Evolutionary conservation across 2,113 vertebrate genomes (phyloP), one percentile per base, ranked within the genome.

Genomic region (Ctenomys sociabilis): DNA sequence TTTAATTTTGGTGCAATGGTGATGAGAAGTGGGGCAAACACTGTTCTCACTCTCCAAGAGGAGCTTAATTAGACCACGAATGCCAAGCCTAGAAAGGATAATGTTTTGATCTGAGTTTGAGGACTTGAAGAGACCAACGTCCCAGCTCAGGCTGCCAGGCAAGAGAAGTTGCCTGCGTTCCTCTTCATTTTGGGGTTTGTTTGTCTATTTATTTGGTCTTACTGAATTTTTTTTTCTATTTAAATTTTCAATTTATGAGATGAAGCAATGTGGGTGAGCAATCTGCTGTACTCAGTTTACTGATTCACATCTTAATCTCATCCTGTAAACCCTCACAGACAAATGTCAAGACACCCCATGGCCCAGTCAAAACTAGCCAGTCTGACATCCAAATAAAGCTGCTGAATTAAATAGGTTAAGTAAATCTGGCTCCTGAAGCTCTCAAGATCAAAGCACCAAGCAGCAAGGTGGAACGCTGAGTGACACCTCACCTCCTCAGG

Each of bases 361-460:
- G 37, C 40, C 54, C 86, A 88, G 68, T 95, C 52, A 94, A 94
- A 88, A 61, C 43, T 40, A 80, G 80, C 43, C 28, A 73, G 88
- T 57, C 59, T 54, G 22, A 49, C 49, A 77, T 93, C 49, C 70
- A 96, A 93, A 95, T 37, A 88, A 16, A 88, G 66, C 87, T 64
- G 57, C 80, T 57, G 61, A 88, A 75, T 91, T 88, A 93, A 81
- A 19, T 1, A 90, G n/a, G 12, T 28, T 85, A 40, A 91, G 40
- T 73, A 85, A 73, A 93, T 93, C n/a, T 95, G 52, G 37, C 9
- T 92, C 73, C 75, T 21, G 54, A 49, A 54, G 43, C 78, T 92
- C 32, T 94, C 82, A 77, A 17, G 21, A 85, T 30, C 57, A 63
- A 28, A 37, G 19, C 72, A 72, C 59, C 93, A 95, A 86, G 73